Evolutionary conservation across 2,888 invertebrate species (phyloP).

Genomic region (Heliconius aoede): DNA sequence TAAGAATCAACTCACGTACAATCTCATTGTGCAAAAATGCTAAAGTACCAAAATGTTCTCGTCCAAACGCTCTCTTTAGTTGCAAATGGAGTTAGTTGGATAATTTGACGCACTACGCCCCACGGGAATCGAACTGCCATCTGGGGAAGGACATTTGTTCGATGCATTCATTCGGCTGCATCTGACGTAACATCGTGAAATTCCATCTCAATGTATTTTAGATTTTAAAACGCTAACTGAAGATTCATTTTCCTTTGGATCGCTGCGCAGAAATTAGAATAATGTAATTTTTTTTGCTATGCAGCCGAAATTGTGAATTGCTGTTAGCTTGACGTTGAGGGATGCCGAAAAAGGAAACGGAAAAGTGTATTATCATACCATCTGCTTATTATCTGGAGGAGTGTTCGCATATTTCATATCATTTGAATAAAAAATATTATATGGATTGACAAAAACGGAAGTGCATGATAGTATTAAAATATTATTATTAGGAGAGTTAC

Average conservation of each 20-base stretch:
- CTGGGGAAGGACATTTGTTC: slow-evolving; percentile 58
- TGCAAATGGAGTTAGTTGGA: slow-evolving; percentile 76
- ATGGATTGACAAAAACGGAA: no score
- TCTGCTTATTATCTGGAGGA: slow-evolving; percentile 8
- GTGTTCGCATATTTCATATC: background rate
- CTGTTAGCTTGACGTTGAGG: slow-evolving; percentile 6
- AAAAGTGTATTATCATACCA: slow-evolving; percentile 24
- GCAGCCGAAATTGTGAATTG: slow-evolving; percentile 56
- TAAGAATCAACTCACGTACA: slow-evolving; percentile 38
- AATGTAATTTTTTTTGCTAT: slow-evolving; percentile 65
- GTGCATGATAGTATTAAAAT: no score
- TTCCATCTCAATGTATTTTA: slow-evolving; percentile 20
- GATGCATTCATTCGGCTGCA: slow-evolving; percentile 46
- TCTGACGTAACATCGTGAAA: slow-evolving; percentile 30
- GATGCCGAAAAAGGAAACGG: slow-evolving; percentile 14
- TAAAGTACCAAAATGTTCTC: slow-evolving; percentile 49
- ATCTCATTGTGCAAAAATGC: slow-evolving; percentile 40
- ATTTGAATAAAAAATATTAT: background rate
- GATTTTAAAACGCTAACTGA: background rate
- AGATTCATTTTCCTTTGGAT: background rate
- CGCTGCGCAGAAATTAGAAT: slow-evolving; percentile 59
- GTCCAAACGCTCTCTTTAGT: slow-evolving; percentile 50
- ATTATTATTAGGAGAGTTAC: no score
- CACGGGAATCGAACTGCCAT: slow-evolving; percentile 64
- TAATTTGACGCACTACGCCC: slow-evolving; percentile 66